phyloP scores from a whole-genome alignment of 2,888 invertebrate species.

The Emmelina monodactyla region DNA sequence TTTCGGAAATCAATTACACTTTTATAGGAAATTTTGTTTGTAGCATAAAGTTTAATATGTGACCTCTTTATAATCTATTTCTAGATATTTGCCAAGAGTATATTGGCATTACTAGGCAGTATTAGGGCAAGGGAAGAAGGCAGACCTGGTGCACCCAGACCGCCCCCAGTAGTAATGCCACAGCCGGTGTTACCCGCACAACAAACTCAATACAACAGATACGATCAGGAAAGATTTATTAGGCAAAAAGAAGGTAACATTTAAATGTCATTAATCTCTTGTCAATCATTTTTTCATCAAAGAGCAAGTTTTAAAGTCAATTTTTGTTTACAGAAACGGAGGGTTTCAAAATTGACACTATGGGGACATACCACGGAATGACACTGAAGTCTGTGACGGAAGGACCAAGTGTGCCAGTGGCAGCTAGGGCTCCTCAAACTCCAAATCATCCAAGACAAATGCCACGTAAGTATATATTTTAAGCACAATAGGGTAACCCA shows the following conservation, averaged over 20 bases:
- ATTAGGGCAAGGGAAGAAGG: constrained; percentile 95
- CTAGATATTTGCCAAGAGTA: constrained; percentile 89
- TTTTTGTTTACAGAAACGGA: constrained; percentile 91
- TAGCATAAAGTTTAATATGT: no score
- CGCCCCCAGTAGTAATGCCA: constrained; percentile 66
- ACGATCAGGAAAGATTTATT: constrained; percentile 98
- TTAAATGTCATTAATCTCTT: no score
- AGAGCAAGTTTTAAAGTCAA: no score
- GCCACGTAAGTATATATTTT: constrained; percentile 44
- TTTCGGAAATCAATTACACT: no score
- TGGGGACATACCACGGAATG: constrained; percentile 98
- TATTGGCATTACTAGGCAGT: constrained; percentile 88
- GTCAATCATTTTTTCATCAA: no score
- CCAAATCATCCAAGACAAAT: constrained; percentile 51
- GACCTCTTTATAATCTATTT: no score
- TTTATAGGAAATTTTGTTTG: no score
- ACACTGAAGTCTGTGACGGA: constrained; percentile 97
- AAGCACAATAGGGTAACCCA: no score
- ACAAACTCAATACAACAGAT: constrained; percentile 93
- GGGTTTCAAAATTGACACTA: constrained; percentile 98
- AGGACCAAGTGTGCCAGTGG: constrained; percentile 76
- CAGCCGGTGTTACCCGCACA: constrained; percentile 74
- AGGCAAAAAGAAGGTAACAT: constrained; percentile 87
- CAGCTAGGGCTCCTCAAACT: constrained; percentile 53
- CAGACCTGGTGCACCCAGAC: constrained; percentile 55